phyloP scores from a whole-genome alignment of 2,797 vertebrate species.

The Miichthys miiuy region DNA sequence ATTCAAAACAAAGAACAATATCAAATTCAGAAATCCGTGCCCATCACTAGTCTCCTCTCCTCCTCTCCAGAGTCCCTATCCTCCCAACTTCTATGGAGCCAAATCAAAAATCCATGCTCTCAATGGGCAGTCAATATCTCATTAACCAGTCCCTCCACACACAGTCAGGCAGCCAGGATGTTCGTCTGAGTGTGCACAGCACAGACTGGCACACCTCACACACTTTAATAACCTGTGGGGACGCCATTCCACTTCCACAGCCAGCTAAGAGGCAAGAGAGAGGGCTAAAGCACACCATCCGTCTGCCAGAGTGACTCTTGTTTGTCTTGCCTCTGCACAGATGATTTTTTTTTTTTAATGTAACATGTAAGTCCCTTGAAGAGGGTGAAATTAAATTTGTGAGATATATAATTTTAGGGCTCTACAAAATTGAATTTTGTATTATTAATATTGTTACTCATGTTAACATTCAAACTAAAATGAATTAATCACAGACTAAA shows the following conservation, averaged over 20 bases:
- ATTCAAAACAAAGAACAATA: conserved; percentile 30
- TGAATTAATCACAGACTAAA: conserved; percentile 9
- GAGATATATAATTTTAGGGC: not conserved
- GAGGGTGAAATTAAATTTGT: conserved; percentile 20
- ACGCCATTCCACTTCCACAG: conserved; percentile 76
- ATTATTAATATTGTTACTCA: not conserved
- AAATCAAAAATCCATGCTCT: conserved; percentile 89
- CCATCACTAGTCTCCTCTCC: conserved; percentile 29
- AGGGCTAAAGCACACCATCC: conserved; percentile 31
- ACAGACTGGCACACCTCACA: conserved; percentile 76
- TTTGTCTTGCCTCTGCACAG: conserved; percentile 38
- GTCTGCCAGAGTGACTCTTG: conserved; percentile 35
- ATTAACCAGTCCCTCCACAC: conserved; percentile 84
- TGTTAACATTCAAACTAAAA: not conserved
- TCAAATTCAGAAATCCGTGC: conserved; percentile 22
- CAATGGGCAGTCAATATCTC: conserved; percentile 89
- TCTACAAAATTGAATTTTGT: not conserved
- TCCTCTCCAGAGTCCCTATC: conserved; percentile 53
- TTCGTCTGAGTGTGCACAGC: conserved; percentile 75
- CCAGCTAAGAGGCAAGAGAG: conserved; percentile 54
- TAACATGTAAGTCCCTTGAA: conserved; percentile 9
- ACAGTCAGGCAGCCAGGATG: conserved; percentile 78
- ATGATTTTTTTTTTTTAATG: conserved; percentile 31
- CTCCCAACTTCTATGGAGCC: conserved; percentile 73
- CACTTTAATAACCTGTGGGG: conserved; percentile 83